These are phyloP conservation scores for Seriola quinqueradiata DNA, from an alignment of 2,113 vertebrate species.

Conservation along the genomic window DNA sequence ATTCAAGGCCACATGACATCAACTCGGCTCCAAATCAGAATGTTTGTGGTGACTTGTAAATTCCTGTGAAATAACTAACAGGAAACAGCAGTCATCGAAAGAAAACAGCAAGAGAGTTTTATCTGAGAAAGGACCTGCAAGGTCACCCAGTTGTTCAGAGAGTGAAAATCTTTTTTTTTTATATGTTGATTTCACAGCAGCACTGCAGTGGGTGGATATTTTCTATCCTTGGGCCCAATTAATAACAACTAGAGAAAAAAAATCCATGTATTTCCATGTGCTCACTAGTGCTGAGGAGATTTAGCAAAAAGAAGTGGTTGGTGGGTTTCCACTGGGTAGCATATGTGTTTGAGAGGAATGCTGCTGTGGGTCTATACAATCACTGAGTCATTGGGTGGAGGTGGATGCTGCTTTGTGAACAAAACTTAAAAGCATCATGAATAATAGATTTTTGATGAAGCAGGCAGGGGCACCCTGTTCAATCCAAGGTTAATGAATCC, in stretches of 20 bases:
- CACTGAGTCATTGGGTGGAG: conserved; percentile 47
- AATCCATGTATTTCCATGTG: conserved; percentile 13
- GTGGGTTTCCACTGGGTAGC: conserved; percentile 27
- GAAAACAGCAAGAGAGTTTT: background rate
- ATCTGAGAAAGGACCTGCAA: background rate
- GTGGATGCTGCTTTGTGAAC: conserved; percentile 45
- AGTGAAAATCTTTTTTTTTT: background rate
- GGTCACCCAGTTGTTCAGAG: background rate
- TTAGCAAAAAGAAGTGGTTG: conserved; percentile 23
- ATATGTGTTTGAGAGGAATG: conserved; percentile 44
- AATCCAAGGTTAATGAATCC: conserved; percentile 44
- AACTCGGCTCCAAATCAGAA: conserved; percentile 40
- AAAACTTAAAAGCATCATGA: conserved; percentile 49
- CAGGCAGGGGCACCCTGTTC: conserved; percentile 13
- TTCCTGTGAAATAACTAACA: conserved; percentile 64
- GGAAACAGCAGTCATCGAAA: conserved; percentile 42
- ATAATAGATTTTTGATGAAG: conserved; percentile 45
- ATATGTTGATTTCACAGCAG: conserved; percentile 3
- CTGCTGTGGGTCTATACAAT: conserved; percentile 37
- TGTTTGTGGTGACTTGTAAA: conserved; percentile 70
- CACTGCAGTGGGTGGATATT: background rate
- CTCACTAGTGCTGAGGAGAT: conserved; percentile 5
- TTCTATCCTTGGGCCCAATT: background rate
- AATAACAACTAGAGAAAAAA: conserved; percentile 7
- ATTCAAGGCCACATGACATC: conserved; percentile 23